These are phyloP conservation scores for Macrophya annulata DNA, from an alignment of 2,888 invertebrate species.

Conservation along the genomic window DNA sequence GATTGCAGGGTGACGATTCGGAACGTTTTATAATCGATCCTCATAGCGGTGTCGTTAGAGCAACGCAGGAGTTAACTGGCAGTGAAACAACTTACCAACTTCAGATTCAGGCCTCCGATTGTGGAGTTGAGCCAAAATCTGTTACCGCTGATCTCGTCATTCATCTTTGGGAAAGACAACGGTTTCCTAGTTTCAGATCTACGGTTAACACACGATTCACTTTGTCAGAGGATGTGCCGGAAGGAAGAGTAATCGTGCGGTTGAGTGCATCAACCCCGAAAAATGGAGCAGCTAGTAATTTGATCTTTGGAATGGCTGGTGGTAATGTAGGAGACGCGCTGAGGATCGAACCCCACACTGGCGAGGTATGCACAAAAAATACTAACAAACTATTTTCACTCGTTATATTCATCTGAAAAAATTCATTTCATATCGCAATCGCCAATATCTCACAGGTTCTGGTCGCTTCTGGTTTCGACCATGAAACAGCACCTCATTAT, in stretches of 20 bases:
- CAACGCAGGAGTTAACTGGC: constrained; percentile 85
- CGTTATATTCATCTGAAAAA: neutral
- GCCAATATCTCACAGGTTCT: constrained; percentile 80
- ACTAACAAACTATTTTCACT: neutral
- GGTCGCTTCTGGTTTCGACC: constrained; percentile 92
- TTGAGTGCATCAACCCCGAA: constrained; percentile 91
- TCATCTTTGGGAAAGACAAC: constrained; percentile 87
- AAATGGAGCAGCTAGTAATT: constrained; percentile 85
- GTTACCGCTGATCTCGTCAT: constrained; percentile 90
- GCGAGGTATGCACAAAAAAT: constrained; percentile 80
- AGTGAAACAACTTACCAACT: constrained; percentile 85
- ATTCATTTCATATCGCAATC: neutral
- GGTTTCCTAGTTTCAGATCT: constrained; percentile 90
- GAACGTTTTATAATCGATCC: constrained; percentile 89
- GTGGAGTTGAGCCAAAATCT: constrained; percentile 86
- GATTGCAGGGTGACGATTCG: constrained; percentile 89
- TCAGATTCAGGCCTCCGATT: constrained; percentile 91
- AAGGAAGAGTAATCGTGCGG: constrained; percentile 89
- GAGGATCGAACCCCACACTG: constrained; percentile 88
- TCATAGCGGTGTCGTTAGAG: constrained; percentile 93
- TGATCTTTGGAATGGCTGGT: constrained; percentile 94
- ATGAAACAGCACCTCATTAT: constrained; percentile 90
- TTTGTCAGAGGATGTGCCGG: constrained; percentile 89
- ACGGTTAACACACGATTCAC: constrained; percentile 88
- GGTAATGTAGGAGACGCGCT: constrained; percentile 96